Percentiles rank a stretch among this genome's conserved stretches.
These are phyloP conservation scores for Caenorhabditis remanei DNA, from an alignment of 1,140 invertebrate species.

Conservation along the genomic window DNA sequence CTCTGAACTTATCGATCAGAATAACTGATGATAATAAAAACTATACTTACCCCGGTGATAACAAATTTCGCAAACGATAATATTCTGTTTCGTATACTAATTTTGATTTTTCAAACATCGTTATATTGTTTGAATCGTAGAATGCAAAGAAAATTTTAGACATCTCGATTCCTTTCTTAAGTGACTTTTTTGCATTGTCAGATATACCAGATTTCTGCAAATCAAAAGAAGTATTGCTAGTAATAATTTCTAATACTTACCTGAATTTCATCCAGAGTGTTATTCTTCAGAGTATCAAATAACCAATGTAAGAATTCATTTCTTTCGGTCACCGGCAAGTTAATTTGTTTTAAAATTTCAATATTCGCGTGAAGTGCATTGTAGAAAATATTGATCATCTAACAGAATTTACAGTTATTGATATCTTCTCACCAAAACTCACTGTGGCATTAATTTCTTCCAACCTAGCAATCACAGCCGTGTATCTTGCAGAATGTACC, in stretches of 20 bases:
- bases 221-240: not conserved
- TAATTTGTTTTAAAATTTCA: conserved; percentile 1
- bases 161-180: not conserved
- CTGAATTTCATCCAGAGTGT: not conserved
- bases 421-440: not conserved
- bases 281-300: conserved; percentile 9
- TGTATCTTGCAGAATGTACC: conserved; percentile 21
- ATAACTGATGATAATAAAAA: not conserved
- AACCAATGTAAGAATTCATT: not conserved
- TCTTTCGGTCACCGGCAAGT: not conserved
- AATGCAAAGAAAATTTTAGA: conserved; percentile 30
- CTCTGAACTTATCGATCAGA: not conserved
- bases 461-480: not conserved
- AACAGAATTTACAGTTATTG: not conserved
- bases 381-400: conserved; percentile 45
- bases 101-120: not conserved
- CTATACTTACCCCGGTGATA: not conserved
- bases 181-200: not conserved
- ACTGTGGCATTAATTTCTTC: not conserved
- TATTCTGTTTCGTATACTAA: conserved; percentile 25
- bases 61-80: not conserved
- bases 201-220: conserved; percentile 2
- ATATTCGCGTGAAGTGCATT: conserved; percentile 38
- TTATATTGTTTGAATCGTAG: conserved; percentile 24
- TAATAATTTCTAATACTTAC: not conserved